phyloP scores from a whole-genome alignment of 1,140 invertebrate genomes.

The Calycopis cecrops region DNA sequence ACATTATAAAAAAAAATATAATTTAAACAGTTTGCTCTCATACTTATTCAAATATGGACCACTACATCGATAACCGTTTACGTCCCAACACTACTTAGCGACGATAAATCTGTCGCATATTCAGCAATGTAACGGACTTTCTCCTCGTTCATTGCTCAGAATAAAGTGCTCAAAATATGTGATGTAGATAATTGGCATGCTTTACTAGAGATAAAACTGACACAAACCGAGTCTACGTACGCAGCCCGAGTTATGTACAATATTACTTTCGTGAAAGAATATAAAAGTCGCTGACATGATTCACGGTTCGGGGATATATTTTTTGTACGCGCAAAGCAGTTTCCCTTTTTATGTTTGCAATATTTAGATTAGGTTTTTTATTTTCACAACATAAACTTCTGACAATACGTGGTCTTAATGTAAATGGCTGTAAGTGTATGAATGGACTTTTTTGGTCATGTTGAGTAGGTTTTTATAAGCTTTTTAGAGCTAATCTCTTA shows the following conservation, averaged over 20 bases:
- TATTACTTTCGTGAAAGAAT: background rate
- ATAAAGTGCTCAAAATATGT: slow-evolving; percentile 69
- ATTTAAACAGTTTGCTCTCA: too few relatives aligned
- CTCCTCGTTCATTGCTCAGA: slow-evolving; percentile 66
- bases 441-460: too few relatives aligned
- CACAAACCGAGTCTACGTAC: slow-evolving; percentile 33
- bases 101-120: slow-evolving; percentile 73
- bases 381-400: slow-evolving; percentile 6
- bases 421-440: too few relatives aligned
- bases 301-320: background rate
- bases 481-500: too few relatives aligned
- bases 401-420: slow-evolving; percentile 3
- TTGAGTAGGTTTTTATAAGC: too few relatives aligned
- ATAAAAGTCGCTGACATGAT: slow-evolving; percentile 5
- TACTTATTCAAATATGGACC: too few relatives aligned
- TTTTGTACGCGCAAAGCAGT: background rate
- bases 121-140: slow-evolving; percentile 72
- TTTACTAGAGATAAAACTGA: slow-evolving; percentile 57
- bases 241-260: too few relatives aligned
- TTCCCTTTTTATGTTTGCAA: slow-evolving; percentile 4
- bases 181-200: slow-evolving; percentile 67
- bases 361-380: slow-evolving; percentile 9
- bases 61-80: slow-evolving; percentile 23
- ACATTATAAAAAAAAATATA: too few relatives aligned
- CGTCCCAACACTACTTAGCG: slow-evolving; percentile 43